These are phyloP conservation scores for Daphoenositta chrysoptera DNA, from an alignment of 2,113 vertebrate genomes.

Conservation along the genomic window DNA sequence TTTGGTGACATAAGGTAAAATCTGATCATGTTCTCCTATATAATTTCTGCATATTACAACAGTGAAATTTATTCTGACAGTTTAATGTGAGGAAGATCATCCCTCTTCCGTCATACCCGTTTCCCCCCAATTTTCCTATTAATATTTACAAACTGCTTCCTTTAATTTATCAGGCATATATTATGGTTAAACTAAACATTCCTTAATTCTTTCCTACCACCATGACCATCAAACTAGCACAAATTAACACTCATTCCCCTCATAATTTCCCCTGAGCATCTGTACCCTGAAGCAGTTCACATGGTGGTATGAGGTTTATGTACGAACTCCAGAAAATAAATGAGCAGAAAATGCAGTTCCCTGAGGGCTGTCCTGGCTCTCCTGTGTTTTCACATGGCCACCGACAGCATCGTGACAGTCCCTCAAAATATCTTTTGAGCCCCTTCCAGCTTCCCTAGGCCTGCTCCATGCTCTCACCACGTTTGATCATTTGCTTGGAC, in stretches of 20 bases:
- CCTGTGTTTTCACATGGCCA: not conserved
- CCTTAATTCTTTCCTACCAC: not conserved
- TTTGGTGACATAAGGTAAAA: not conserved
- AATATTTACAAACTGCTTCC: not conserved
- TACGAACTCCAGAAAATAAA: slow-evolving; percentile 3
- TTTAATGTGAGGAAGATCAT: not conserved
- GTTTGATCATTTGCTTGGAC: not conserved
- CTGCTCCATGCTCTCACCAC: not conserved
- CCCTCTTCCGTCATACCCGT: not conserved
- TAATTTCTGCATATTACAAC: not conserved
- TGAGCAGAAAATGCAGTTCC: not conserved
- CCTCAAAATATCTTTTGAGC: not conserved
- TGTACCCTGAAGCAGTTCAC: not conserved
- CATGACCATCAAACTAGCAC: not conserved
- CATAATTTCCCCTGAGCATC: not conserved
- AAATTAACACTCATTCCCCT: not conserved
- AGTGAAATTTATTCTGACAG: not conserved
- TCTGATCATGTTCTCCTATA: not conserved
- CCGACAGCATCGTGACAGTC: not conserved
- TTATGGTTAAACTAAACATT: not conserved
- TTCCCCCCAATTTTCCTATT: not conserved
- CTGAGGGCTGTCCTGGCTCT: not conserved
- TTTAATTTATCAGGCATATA: not conserved
- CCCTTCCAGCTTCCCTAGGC: not conserved
- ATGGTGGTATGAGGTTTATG: not conserved